These are phyloP conservation scores for Nymphicus hollandicus DNA, from an alignment of 2,113 vertebrate species.

Conservation along the genomic window DNA sequence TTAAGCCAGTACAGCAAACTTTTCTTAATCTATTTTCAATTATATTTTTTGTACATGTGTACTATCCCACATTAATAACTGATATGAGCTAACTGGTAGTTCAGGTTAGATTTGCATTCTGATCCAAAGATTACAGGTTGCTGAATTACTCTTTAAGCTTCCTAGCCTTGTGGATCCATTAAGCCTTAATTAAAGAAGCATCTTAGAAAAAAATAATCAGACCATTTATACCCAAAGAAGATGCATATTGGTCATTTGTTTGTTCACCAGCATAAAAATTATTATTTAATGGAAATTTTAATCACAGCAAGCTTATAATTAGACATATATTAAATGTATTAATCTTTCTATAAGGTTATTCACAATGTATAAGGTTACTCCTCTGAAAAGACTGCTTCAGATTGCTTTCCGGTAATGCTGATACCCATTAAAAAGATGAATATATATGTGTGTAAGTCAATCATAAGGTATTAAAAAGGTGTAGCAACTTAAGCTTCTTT, in stretches of 20 bases:
- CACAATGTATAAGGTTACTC: constrained; percentile 60
- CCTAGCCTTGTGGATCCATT: constrained; percentile 25
- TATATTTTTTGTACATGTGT: not conserved
- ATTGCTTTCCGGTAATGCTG: constrained; percentile 64
- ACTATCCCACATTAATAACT: not conserved
- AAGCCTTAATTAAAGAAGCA: constrained; percentile 48
- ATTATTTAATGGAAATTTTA: constrained; percentile 61
- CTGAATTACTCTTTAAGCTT: constrained; percentile 48
- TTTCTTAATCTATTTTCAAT: not conserved
- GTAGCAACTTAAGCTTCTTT: constrained; percentile 57
- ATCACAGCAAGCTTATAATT: constrained; percentile 46
- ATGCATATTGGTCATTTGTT: constrained; percentile 43
- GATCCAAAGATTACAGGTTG: constrained; percentile 53
- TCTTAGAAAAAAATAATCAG: constrained; percentile 40
- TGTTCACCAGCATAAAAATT: constrained; percentile 55
- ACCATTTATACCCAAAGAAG: constrained; percentile 43
- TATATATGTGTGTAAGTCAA: constrained; percentile 67
- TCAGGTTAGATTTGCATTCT: constrained; percentile 54
- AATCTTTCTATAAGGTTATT: constrained; percentile 63
- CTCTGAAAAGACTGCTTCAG: constrained; percentile 60
- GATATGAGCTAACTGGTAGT: constrained; percentile 10
- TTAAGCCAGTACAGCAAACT: not conserved
- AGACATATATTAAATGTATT: constrained; percentile 50
- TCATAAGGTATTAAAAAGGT: constrained; percentile 60
- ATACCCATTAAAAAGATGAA: constrained; percentile 72